phyloP scores from a whole-genome alignment of 2,113 vertebrate genomes.

The Chaenocephalus aceratus region DNA sequence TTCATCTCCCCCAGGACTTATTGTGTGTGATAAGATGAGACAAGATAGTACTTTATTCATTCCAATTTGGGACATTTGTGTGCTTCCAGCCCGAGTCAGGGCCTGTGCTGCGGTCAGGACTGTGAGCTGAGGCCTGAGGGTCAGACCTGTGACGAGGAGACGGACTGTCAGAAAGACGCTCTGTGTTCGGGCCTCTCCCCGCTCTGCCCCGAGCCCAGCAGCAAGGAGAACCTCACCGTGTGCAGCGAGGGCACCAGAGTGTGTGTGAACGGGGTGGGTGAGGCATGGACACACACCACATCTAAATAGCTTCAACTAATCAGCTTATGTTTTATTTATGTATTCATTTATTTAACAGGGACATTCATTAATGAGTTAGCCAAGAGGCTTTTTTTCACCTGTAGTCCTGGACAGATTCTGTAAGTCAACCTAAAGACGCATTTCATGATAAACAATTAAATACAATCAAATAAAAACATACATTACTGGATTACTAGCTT shows the following conservation, averaged over 20 bases:
- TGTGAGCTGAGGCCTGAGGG: constrained; percentile 75
- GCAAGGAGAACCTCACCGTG: constrained; percentile 83
- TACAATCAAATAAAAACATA: too few species aligned
- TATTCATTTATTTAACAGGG: too few species aligned
- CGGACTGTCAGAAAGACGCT: constrained; percentile 79
- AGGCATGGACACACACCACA: constrained; percentile 40
- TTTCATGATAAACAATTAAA: too few species aligned
- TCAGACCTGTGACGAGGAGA: constrained; percentile 78
- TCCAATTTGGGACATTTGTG: too few species aligned
- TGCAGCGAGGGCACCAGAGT: constrained; percentile 82
- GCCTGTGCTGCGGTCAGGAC: constrained; percentile 80
- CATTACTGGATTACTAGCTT: too few species aligned
- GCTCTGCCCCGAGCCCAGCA: constrained; percentile 70
- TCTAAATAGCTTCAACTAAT: not conserved
- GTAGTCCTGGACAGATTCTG: too few species aligned
- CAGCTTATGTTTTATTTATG: not conserved
- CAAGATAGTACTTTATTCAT: too few species aligned
- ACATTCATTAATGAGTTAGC: too few species aligned
- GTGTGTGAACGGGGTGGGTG: constrained; percentile 87
- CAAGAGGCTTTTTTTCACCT: too few species aligned
- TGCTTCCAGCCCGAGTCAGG: constrained; percentile 84
- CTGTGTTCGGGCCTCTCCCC: constrained; percentile 79
- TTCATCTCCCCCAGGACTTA: not conserved
- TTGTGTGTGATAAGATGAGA: not conserved
- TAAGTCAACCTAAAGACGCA: too few species aligned